A percentile compares a stretch with the other conserved stretches of the same genome.
These are phyloP conservation scores for Alouatta palliata DNA, from an alignment of 2,113 vertebrate species.

Conservation along the genomic window DNA sequence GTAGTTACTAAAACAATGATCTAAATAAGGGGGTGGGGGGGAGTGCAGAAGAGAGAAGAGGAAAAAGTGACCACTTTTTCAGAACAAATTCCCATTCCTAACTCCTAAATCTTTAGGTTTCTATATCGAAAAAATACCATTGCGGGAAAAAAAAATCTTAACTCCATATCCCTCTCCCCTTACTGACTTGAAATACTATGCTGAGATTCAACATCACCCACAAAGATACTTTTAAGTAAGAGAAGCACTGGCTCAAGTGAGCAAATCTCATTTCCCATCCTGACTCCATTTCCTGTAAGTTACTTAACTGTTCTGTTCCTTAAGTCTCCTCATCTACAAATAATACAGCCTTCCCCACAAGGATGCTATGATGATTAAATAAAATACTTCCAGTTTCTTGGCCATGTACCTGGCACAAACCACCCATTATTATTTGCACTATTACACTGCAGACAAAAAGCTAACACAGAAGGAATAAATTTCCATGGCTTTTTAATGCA, in stretches of 20 bases:
- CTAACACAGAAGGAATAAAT: constrained; percentile 13
- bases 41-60: neutral
- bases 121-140: neutral
- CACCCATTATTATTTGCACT: neutral
- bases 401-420: neutral
- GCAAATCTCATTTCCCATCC: neutral
- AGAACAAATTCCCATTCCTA: constrained; percentile 1
- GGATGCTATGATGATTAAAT: neutral
- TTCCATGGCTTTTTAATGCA: neutral
- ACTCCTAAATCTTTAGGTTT: neutral
- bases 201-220: neutral
- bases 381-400: constrained; percentile 17
- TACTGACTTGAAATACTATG: neutral
- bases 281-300: neutral
- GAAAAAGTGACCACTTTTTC: neutral
- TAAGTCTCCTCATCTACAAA: constrained; percentile 7
- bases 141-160: neutral
- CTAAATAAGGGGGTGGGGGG: neutral
- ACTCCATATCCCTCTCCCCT: neutral
- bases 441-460: neutral
- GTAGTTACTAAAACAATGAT: neutral
- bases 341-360: neutral
- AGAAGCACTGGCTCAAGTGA: neutral
- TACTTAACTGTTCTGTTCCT: constrained; percentile 31
- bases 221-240: neutral